Conservation (phyloP, 2,113 vertebrate species). For the Phrynosoma blainvillii region DNA sequence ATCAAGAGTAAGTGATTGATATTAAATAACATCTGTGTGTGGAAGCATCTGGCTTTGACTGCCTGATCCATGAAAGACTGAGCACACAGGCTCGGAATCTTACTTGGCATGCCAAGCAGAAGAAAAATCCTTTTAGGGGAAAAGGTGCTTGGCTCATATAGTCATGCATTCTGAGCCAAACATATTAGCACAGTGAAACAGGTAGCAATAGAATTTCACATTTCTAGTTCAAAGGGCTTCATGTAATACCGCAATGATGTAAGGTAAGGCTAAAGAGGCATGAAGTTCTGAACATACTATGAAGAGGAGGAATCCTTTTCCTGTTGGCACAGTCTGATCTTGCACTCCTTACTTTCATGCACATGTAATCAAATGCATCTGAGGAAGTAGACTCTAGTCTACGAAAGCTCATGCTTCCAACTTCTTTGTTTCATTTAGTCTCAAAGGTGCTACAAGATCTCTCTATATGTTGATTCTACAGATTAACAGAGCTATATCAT, state of each 20-base stretch:
- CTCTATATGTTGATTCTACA: too few relatives aligned
- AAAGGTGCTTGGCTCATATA: not conserved
- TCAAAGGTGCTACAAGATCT: too few relatives aligned
- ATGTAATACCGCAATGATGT: not conserved
- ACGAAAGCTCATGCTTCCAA: too few relatives aligned
- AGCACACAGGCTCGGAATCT: not conserved
- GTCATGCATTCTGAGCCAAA: not conserved
- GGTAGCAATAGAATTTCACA: not conserved
- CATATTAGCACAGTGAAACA: not conserved
- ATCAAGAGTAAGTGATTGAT: not conserved
- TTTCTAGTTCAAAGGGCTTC: not conserved
- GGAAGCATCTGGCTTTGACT: not conserved
- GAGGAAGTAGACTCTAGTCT: too few relatives aligned
- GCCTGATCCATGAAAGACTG: not conserved
- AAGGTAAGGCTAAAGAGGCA: too few relatives aligned
- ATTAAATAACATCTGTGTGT: not conserved
- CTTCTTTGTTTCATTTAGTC: too few relatives aligned
- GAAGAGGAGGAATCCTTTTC: not conserved
- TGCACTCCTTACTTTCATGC: too few relatives aligned
- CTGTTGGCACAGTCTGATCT: not conserved
- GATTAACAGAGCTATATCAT: too few relatives aligned
- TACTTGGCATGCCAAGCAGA: not conserved
- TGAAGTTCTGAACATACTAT: not conserved
- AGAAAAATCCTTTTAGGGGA: too few relatives aligned
- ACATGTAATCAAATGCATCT: too few relatives aligned